Base-by-base conservation (phyloP, 2,888 invertebrate species). In the Microdon myrmicae region DNA sequence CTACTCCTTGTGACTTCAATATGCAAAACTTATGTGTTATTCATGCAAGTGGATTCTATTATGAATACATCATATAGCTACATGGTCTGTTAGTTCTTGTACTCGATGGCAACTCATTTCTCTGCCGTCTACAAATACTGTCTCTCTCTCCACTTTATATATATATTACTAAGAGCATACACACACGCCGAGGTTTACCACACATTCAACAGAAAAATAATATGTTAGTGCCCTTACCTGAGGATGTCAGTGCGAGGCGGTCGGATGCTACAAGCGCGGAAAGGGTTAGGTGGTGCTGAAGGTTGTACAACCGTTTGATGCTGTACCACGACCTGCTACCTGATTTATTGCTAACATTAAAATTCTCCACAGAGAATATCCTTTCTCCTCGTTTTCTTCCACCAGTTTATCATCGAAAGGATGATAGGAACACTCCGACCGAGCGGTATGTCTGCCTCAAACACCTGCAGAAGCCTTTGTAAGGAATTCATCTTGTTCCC, bases 281-380 rank as follows among this genome's bases (percentile, higher is more conserved):
- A n/a, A n/a, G n/a, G n/a, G n/a, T n/a, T n/a, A n/a, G n/a, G n/a
- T n/a, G n/a, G n/a, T n/a, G n/a, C n/a, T n/a, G n/a, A n/a, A n/a
- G n/a, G n/a, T n/a, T n/a, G n/a, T n/a, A 29, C n/a, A 58, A 51
- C 58, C 43, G 49, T 58, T 58, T 58, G 59, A 59, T 45, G 59
- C 23, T 45, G 60, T 49, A 41, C 64, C 56, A 64, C 49, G 51
- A 45, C n/a, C n/a, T n/a, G 64, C 56, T 43, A 35, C 45, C 56
- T 64, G 64, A 64, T 64, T 64, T 64, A 64, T 64, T 51, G 51
- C 64, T 49, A 47, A 51, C 64, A 64, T 64, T 64, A 64, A 56
- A 64, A 56, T 64, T 64, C 64, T 56, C 45, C 35, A 39, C 56
- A 51, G n/a, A n/a, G 48, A 55, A 49, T 29, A 55, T 56, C 41